Evolutionary conservation across 2,797 vertebrate species (phyloP).

Genomic region (Muscicapa comitata): DNA sequence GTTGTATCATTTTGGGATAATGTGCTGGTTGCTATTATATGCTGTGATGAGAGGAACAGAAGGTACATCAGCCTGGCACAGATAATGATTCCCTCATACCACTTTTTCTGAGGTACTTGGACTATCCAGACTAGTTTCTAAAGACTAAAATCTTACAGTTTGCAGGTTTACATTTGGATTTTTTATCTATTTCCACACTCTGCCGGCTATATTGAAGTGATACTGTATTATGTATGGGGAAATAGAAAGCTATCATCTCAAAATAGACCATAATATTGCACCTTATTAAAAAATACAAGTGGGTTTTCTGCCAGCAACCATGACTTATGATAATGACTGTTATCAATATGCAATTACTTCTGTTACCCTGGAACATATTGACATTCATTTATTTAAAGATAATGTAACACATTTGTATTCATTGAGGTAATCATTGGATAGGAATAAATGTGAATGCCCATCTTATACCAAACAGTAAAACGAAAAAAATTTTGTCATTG

Average conservation of each 20-base stretch:
- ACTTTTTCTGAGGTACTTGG: constrained; percentile 53
- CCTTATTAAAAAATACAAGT: constrained; percentile 74
- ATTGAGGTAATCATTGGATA: constrained; percentile 69
- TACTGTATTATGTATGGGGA: constrained; percentile 61
- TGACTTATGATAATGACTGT: constrained; percentile 73
- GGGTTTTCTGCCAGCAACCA: constrained; percentile 69
- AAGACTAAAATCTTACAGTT: constrained; percentile 61
- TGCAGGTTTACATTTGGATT: constrained; percentile 62
- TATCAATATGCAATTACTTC: constrained; percentile 78
- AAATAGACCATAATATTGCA: constrained; percentile 70
- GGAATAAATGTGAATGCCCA: constrained; percentile 72
- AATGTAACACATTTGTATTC: constrained; percentile 77
- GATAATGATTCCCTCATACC: constrained; percentile 56
- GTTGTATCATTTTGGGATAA: constrained; percentile 10
- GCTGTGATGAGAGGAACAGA: neutral
- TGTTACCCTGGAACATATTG: constrained; percentile 74
- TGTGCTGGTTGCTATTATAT: constrained; percentile 30
- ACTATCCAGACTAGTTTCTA: constrained; percentile 43
- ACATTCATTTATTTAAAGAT: constrained; percentile 76
- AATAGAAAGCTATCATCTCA: constrained; percentile 72
- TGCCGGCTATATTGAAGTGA: constrained; percentile 59
- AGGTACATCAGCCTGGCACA: neutral
- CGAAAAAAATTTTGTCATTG: constrained; percentile 56
- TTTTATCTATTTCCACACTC: constrained; percentile 59
- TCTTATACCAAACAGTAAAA: constrained; percentile 65